A percentile compares a stretch with the other conserved stretches of the same genome.
These are phyloP conservation scores for Drosophila orena DNA, from an alignment of 1,140 invertebrate species.

Conservation along the genomic window DNA sequence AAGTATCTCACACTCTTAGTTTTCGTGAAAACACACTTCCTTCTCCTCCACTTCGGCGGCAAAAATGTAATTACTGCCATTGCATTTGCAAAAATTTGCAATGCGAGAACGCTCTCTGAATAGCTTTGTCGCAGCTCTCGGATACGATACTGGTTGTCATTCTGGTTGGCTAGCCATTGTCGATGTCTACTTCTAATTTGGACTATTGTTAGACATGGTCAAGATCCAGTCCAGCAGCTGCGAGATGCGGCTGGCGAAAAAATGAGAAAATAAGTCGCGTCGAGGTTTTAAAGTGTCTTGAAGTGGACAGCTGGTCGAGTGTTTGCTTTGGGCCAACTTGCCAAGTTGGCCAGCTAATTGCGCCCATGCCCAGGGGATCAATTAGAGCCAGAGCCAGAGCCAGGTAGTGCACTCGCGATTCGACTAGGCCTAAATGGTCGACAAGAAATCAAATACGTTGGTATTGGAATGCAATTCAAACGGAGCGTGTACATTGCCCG, in stretches of 20 bases:
- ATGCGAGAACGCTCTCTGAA: conserved; percentile 32
- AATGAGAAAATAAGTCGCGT: conserved; percentile 25
- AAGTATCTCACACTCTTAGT: not conserved
- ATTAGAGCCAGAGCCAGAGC: conserved; percentile 54
- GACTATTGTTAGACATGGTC: conserved; percentile 71
- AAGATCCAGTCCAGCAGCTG: conserved; percentile 50
- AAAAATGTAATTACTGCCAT: conserved; percentile 37
- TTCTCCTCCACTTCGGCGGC: not conserved
- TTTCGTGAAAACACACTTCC: not conserved
- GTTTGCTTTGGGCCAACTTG: conserved; percentile 46
- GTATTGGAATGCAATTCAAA: conserved; percentile 56
- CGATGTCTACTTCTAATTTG: conserved; percentile 63
- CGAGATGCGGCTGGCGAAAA: conserved; percentile 17
- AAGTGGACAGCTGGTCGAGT: conserved; percentile 38
- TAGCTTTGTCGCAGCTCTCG: conserved; percentile 21
- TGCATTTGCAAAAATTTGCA: conserved; percentile 76
- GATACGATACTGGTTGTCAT: conserved; percentile 15
- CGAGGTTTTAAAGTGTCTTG: conserved; percentile 48
- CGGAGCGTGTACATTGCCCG: conserved; percentile 57
- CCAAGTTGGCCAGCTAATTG: conserved; percentile 65
- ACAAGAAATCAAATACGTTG: conserved; percentile 16
- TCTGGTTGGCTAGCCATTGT: conserved; percentile 20
- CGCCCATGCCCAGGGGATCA: conserved; percentile 74
- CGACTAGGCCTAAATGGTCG: conserved; percentile 31
- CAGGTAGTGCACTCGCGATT: conserved; percentile 39